Percentiles rank a stretch among this genome's conserved stretches.
phyloP scores from a whole-genome alignment of 2,113 vertebrate species.

The Urocolius indicus region DNA sequence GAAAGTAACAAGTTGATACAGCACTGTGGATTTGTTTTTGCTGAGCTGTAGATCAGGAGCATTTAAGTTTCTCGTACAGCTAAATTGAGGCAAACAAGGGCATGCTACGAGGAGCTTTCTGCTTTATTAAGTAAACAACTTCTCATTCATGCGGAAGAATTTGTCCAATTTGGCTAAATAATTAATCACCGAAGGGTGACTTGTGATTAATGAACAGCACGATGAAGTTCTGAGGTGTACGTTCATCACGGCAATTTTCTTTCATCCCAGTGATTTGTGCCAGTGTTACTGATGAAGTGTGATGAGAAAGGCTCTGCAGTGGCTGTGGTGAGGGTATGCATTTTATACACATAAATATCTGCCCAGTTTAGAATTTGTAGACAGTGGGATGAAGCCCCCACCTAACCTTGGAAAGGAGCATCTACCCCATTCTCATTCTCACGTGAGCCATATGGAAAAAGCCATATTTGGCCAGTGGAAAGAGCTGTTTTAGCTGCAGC shows the following conservation, averaged over 20 bases:
- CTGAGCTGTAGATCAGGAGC: slow-evolving; percentile 40
- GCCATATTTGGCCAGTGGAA: not conserved
- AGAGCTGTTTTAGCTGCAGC: not conserved
- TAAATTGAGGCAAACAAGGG: slow-evolving; percentile 60
- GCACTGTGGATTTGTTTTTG: not conserved
- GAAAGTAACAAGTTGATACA: slow-evolving; percentile 22
- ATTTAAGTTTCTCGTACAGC: not conserved
- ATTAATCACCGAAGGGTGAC: slow-evolving; percentile 23
- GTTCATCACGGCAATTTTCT: not conserved
- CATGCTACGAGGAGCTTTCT: slow-evolving; percentile 25
- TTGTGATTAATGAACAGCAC: not conserved
- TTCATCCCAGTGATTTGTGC: not conserved
- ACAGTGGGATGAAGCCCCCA: not conserved
- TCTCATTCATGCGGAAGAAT: slow-evolving; percentile 16
- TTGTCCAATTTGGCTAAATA: slow-evolving; percentile 25
- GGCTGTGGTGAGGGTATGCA: not conserved
- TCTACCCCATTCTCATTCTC: not conserved
- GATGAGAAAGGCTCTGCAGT: not conserved
- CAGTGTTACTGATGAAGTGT: not conserved
- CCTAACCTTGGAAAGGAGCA: not conserved
- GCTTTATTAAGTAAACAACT: slow-evolving; percentile 32
- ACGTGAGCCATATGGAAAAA: not conserved
- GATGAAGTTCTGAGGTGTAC: not conserved
- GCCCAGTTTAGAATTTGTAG: not conserved
- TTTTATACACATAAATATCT: rapidly evolving